Conservation (phyloP, 2,888 invertebrate genomes). For the Mimachlamys varia region DNA sequence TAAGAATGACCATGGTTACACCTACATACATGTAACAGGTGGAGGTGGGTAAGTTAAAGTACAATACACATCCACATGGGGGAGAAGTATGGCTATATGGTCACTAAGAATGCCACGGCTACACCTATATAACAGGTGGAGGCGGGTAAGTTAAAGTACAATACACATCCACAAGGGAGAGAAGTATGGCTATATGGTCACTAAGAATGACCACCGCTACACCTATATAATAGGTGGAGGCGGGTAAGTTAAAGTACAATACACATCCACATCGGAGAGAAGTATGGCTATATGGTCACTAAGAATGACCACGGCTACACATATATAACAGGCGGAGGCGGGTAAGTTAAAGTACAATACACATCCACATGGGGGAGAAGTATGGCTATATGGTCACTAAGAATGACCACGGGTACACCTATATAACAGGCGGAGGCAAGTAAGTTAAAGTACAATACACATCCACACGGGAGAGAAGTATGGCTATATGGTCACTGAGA, state of each 20-base stretch:
- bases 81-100: slow-evolving; percentile 93
- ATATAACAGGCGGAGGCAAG: slow-evolving; percentile 91
- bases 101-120: slow-evolving; percentile 85
- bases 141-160: slow-evolving; percentile 81
- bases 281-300: slow-evolving; percentile 91
- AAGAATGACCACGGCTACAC: slow-evolving; percentile 87
- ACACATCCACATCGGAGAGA: slow-evolving; percentile 91
- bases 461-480: slow-evolving; percentile 93
- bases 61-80: slow-evolving; percentile 90
- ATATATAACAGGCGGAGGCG: slow-evolving; percentile 93
- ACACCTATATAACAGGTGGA: slow-evolving; percentile 96
- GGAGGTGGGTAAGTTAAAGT: slow-evolving; percentile 82
- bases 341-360: slow-evolving; percentile 79
- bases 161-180: slow-evolving; percentile 92
- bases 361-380: slow-evolving; percentile 91
- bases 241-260: slow-evolving; percentile 80
- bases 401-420: slow-evolving; percentile 89
- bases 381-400: slow-evolving; percentile 90
- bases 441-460: slow-evolving; percentile 71
- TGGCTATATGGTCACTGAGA: slow-evolving; percentile 87
- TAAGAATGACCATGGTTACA: slow-evolving; percentile 86
- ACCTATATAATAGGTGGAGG: slow-evolving; percentile 95
- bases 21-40: slow-evolving; percentile 97
- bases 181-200: slow-evolving; percentile 91
- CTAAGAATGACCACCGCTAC: slow-evolving; percentile 85